Evolutionary conservation across 1,140 invertebrate genomes (phyloP).

Genomic region (Drosophila mojavensis): DNA sequence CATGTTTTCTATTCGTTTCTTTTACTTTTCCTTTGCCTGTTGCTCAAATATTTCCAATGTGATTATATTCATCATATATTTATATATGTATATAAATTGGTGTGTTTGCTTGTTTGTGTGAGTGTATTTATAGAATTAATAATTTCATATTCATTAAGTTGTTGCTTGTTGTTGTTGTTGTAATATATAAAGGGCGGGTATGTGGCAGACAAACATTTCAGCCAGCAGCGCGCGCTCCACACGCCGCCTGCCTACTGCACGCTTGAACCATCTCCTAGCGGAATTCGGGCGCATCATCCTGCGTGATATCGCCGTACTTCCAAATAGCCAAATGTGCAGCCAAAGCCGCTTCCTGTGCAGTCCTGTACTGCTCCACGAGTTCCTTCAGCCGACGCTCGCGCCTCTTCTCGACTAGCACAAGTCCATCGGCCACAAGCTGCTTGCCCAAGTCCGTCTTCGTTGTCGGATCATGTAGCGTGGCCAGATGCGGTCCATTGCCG

Average conservation of each 20-base stretch:
- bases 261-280: slow-evolving; percentile 65
- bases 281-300: slow-evolving; percentile 89
- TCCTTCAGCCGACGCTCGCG: slow-evolving; percentile 92
- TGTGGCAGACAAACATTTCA: slow-evolving; percentile 84
- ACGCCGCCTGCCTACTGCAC: slow-evolving; percentile 68
- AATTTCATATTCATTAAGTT: slow-evolving; percentile 81
- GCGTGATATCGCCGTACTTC: slow-evolving; percentile 98
- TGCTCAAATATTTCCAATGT: slow-evolving; percentile 66
- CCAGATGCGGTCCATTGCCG: slow-evolving; percentile 86
- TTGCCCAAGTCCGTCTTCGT: slow-evolving; percentile 93
- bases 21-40: slow-evolving; percentile 27
- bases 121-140: slow-evolving; percentile 70
- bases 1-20: slow-evolving; percentile 16
- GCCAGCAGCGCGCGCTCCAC: slow-evolving; percentile 58
- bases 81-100: slow-evolving; percentile 55
- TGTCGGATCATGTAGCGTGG: slow-evolving; percentile 89
- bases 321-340: slow-evolving; percentile 94
- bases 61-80: slow-evolving; percentile 59
- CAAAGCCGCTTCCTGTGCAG: slow-evolving; percentile 93
- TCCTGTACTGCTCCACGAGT: slow-evolving; percentile 92
- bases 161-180: slow-evolving; percentile 65
- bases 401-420: slow-evolving; percentile 91
- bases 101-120: slow-evolving; percentile 8
- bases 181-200: slow-evolving; percentile 83
- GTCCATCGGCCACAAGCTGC: slow-evolving; percentile 93